These are phyloP conservation scores for Dione vanillae DNA, from an alignment of 2,888 invertebrate genomes.

Conservation along the genomic window DNA sequence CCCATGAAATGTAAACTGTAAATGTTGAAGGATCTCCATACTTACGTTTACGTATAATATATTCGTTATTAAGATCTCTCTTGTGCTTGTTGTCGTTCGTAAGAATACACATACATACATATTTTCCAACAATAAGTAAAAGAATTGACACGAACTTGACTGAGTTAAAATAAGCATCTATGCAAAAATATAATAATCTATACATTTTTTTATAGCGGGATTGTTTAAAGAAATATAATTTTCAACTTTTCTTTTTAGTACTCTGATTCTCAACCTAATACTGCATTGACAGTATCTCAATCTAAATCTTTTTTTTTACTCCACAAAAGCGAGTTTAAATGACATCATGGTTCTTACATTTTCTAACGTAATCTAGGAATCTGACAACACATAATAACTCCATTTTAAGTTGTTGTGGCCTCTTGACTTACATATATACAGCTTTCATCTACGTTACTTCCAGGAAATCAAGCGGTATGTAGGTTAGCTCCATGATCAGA, in stretches of 20 bases:
- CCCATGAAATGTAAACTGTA: conserved; percentile 41
- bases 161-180: too few species aligned
- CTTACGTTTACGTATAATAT: too few species aligned
- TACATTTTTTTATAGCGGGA: too few species aligned
- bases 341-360: background rate
- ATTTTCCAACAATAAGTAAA: too few species aligned
- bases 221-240: too few species aligned
- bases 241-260: too few species aligned
- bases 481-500: background rate
- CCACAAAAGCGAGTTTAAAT: background rate
- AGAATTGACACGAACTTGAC: too few species aligned
- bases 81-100: too few species aligned
- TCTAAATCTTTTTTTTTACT: background rate
- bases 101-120: background rate
- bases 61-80: conserved; percentile 3
- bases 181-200: too few species aligned
- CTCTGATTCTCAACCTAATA: background rate
- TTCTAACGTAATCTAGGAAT: conserved; percentile 23
- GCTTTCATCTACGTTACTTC: conserved; percentile 8
- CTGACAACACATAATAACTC: conserved; percentile 31
- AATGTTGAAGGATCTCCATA: conserved; percentile 42
- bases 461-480: conserved; percentile 17
- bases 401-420: conserved; percentile 22
- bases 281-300: background rate
- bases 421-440: conserved; percentile 21